A percentile compares a stretch with the other conserved stretches of the same genome.
phyloP scores from a whole-genome alignment of 2,113 vertebrate genomes.

The Alouatta palliata region DNA sequence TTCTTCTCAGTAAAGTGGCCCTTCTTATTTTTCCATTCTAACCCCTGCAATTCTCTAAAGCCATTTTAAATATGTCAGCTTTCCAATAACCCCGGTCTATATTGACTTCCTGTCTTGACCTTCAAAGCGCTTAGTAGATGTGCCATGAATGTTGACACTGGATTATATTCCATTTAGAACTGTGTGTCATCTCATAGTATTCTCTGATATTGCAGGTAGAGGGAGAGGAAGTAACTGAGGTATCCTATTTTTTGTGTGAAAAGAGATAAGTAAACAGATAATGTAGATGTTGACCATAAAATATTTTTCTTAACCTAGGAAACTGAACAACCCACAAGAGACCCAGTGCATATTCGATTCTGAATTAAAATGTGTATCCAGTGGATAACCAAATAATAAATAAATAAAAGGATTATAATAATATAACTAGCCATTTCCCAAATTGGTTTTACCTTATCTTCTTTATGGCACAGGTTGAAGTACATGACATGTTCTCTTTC shows the following conservation, averaged over 20 bases:
- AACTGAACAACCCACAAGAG: background rate
- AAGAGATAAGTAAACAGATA: background rate
- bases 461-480: background rate
- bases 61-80: background rate
- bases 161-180: background rate
- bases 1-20: background rate
- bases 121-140: background rate
- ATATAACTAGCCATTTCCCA: background rate
- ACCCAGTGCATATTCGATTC: background rate
- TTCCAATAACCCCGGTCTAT: background rate
- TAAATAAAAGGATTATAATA: background rate
- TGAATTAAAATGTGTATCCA: background rate
- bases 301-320: background rate
- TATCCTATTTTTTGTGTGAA: background rate
- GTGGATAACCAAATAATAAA: background rate
- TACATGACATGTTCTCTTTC: background rate
- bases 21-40: background rate
- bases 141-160: background rate
- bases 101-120: background rate
- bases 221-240: background rate
- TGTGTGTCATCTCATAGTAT: background rate
- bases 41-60: background rate
- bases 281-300: background rate
- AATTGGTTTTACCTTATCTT: background rate
- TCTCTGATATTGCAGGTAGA: background rate